phyloP scores from a whole-genome alignment of 1,140 invertebrate species.

The Drosophila navojoa region DNA sequence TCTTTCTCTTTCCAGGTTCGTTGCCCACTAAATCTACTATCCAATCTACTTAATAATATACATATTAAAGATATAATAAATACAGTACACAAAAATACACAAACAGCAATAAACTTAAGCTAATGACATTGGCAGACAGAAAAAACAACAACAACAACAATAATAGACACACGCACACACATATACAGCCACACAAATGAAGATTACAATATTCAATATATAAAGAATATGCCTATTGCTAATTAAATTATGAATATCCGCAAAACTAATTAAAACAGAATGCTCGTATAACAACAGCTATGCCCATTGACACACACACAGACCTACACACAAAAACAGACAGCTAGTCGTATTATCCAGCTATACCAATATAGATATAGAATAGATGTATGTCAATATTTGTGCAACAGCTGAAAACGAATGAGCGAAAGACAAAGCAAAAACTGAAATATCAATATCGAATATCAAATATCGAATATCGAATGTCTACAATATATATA shows the following conservation, averaged over 20 bases:
- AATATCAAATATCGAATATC: constrained; percentile 21
- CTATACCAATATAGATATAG: constrained; percentile 26
- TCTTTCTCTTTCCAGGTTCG: background rate
- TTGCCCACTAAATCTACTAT: background rate
- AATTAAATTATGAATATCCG: constrained; percentile 72
- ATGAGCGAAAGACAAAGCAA: constrained; percentile 25
- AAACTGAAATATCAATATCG: constrained; percentile 37
- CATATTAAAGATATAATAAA: constrained; percentile 7
- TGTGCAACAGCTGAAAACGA: constrained; percentile 45
- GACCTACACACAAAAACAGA: constrained; percentile 3
- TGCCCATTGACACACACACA: constrained; percentile 28
- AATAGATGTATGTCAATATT: constrained; percentile 60
- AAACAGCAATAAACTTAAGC: constrained; percentile 46
- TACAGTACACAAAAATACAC: constrained; percentile 40
- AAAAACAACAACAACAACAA: background rate
- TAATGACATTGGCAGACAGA: constrained; percentile 47
- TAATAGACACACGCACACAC: constrained; percentile 39
- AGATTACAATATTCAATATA: constrained; percentile 58
- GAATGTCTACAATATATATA: constrained; percentile 31
- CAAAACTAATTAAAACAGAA: constrained; percentile 75
- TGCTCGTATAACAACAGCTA: constrained; percentile 60
- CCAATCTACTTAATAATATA: background rate
- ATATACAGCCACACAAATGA: constrained; percentile 26
- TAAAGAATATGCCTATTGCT: constrained; percentile 65
- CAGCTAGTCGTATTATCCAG: constrained; percentile 36